Evolutionary conservation across 2,113 vertebrate species (phyloP).

Genomic region (Chaetorhynchus papuensis): DNA sequence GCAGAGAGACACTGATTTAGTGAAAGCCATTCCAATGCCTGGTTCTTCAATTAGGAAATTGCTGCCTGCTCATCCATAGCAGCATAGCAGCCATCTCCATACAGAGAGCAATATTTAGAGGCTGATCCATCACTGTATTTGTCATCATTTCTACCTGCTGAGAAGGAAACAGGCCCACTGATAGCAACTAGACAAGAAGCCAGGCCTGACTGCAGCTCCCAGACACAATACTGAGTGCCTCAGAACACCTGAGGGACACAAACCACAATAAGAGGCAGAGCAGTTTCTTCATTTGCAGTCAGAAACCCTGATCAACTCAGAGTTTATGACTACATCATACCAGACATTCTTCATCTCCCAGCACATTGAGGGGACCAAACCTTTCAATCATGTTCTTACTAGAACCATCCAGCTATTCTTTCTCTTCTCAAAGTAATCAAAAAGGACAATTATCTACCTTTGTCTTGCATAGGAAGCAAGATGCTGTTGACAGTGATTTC

Average conservation of each 20-base stretch:
- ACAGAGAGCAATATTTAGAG: conserved; percentile 32
- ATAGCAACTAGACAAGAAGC: neutral
- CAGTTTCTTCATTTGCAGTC: neutral
- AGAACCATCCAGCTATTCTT: neutral
- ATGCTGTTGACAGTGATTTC: neutral
- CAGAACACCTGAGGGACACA: neutral
- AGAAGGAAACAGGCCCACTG: neutral
- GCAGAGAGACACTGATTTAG: neutral
- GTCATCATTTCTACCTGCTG: conserved; percentile 35
- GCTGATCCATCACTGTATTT: conserved; percentile 43
- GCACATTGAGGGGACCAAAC: neutral
- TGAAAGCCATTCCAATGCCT: neutral
- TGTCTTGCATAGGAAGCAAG: neutral
- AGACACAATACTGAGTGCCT: neutral
- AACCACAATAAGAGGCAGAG: neutral
- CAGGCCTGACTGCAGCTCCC: neutral
- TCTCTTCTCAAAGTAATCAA: neutral
- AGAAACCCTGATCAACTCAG: neutral
- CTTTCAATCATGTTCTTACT: neutral
- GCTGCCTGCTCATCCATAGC: conserved; percentile 18
- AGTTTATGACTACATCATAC: neutral
- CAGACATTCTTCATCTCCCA: neutral
- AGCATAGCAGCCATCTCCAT: neutral
- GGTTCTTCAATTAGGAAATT: conserved; percentile 28
- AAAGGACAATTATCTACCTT: neutral